Evolutionary conservation across 2,888 invertebrate species (phyloP).

Genomic region (Aromia moschata): DNA sequence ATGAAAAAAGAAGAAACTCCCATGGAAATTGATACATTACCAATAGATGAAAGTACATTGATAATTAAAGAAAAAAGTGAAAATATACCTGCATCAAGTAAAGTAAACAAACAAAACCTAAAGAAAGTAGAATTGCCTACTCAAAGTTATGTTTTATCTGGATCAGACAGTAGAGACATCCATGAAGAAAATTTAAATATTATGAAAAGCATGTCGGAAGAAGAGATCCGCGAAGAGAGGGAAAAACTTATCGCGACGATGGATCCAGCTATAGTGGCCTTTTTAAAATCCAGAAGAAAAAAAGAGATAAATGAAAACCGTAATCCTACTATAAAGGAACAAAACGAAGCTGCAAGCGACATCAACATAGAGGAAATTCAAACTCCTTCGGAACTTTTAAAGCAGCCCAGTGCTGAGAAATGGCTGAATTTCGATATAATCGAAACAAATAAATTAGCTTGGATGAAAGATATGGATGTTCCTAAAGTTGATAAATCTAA

Average conservation of each 20-base stretch:
- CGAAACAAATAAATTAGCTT: conserved; percentile 87
- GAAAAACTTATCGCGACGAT: conserved; percentile 71
- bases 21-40: conserved; percentile 41
- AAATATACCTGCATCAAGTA: conserved; percentile 9
- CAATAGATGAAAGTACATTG: conserved; percentile 50
- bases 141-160: conserved; percentile 64
- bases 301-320: conserved; percentile 41
- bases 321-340: conserved; percentile 57
- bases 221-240: conserved; percentile 80
- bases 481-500: conserved; percentile 66
- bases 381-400: conserved; percentile 66
- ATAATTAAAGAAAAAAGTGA: conserved; percentile 34
- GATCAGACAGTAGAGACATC: conserved; percentile 68
- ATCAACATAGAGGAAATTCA: conserved; percentile 63
- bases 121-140: conserved; percentile 47
- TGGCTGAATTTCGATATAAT: conserved; percentile 89
- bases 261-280: conserved; percentile 75
- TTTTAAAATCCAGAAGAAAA: conserved; percentile 67
- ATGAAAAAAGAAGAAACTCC: conserved; percentile 45
- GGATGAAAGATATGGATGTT: conserved; percentile 81
- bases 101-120: conserved; percentile 35
- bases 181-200: conserved; percentile 78
- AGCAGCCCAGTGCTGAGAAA: conserved; percentile 70
- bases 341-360: conserved; percentile 54
- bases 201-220: conserved; percentile 73